Conservation (phyloP, 2,888 invertebrate species). For the Idaea straminata region DNA sequence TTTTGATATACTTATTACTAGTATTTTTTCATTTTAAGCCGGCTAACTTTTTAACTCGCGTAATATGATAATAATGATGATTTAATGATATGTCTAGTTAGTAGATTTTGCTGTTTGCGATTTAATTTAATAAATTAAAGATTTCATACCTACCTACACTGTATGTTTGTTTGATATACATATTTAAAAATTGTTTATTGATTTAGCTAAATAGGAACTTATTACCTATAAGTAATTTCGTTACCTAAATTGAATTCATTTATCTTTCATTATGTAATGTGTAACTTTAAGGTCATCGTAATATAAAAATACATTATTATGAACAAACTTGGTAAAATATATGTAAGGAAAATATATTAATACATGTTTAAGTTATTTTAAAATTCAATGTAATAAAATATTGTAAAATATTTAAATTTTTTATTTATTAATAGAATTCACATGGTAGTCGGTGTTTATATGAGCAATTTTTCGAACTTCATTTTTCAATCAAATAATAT, state of each 20-base stretch:
- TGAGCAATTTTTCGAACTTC: background rate
- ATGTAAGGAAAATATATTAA: slow-evolving; percentile 44
- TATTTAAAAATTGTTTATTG: no score
- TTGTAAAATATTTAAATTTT: slow-evolving; percentile 33
- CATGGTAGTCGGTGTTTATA: slow-evolving; percentile 1
- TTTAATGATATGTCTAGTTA: no score
- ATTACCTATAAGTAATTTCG: background rate
- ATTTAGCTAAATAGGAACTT: no score
- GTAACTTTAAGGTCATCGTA: slow-evolving; percentile 18
- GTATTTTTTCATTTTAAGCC: background rate
- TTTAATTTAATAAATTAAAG: background rate
- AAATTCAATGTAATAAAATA: slow-evolving; percentile 62
- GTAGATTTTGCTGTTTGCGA: background rate
- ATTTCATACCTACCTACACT: no score
- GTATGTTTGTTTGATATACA: no score
- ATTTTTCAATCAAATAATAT: no score
- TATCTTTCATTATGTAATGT: slow-evolving; percentile 1
- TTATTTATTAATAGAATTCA: slow-evolving; percentile 12
- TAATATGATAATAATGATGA: no score
- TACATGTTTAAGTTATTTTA: slow-evolving; percentile 56
- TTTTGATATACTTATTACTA: background rate
- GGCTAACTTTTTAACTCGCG: no score
- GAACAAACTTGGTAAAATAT: slow-evolving; percentile 61
- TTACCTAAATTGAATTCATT: background rate
- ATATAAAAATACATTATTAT: slow-evolving; percentile 24